phyloP scores from a whole-genome alignment of 2,113 vertebrate genomes.

The Cichladusa arquata region DNA sequence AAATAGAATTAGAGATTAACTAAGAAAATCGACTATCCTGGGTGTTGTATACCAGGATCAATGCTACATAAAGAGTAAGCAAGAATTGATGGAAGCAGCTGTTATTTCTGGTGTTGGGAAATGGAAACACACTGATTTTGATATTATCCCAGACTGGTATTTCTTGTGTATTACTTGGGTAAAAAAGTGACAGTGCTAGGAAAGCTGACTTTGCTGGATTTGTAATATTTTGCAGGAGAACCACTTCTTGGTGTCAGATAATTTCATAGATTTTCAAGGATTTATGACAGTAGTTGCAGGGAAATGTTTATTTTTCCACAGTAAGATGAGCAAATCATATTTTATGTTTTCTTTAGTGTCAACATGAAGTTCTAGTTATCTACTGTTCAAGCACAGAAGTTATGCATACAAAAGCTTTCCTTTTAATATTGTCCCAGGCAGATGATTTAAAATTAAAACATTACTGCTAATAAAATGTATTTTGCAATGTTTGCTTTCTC shows the following conservation, averaged over 20 bases:
- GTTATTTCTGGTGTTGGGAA: not conserved
- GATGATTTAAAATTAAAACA: slow-evolving; percentile 16
- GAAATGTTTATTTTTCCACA: slow-evolving; percentile 37
- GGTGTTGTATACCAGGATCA: not conserved
- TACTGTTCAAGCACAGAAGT: not conserved
- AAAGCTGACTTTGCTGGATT: slow-evolving; percentile 36
- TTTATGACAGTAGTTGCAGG: slow-evolving; percentile 17
- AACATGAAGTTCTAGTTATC: slow-evolving; percentile 2
- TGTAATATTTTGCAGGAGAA: slow-evolving; percentile 11
- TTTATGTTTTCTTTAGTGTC: slow-evolving; percentile 33
- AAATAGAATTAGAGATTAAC: not conserved
- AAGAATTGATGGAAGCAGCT: not conserved
- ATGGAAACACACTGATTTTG: not conserved
- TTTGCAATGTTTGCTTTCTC: not conserved
- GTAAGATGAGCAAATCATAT: not conserved
- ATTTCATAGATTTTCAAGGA: slow-evolving; percentile 3
- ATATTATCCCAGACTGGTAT: not conserved
- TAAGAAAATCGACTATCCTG: not conserved
- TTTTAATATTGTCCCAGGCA: not conserved
- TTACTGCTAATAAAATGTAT: not conserved
- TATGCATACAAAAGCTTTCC: not conserved
- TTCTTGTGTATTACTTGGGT: not conserved
- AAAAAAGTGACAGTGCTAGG: not conserved
- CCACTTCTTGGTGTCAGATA: slow-evolving; percentile 3
- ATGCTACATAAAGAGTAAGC: not conserved